Base-by-base conservation (phyloP, 2,113 vertebrate species). In the Anhinga rufa region DNA sequence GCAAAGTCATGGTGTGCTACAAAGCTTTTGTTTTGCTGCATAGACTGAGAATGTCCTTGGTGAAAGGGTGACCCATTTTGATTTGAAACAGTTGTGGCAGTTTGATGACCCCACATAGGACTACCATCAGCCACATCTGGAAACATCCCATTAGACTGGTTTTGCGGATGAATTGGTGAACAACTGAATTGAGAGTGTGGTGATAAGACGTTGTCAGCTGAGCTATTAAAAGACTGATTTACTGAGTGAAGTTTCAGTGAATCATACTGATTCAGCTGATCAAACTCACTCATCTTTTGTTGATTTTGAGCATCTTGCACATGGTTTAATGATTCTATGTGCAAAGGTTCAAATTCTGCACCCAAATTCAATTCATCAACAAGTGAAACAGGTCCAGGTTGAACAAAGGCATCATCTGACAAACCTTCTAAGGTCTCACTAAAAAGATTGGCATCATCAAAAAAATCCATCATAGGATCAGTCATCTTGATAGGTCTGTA, bases 41-140 rank as follows among this genome's bases (percentile, higher is more conserved):
- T 98, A 97, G 98, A 95, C 94, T 99, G 99, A 86, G 98, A 97
- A 97, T 98, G 98, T 87, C 99, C 98, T 98, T 98, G 99, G 90
- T 99, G 98, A 94, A 98, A 98, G 46, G 98, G 98, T 79, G 98
- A 98, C 77, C 98, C 98, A 97, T 98, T 98, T 78, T 98, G 98
- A 98, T 97, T 98, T 0, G 98, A 97, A 96, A 98, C 96, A 88
- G 89, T 96, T 51, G 98, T 96, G 83, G 98, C 91, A 81, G 98
- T 98, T 82, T 99, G 99, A 95, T 99, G 99, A 77, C 99, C 99
- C 99, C 99, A 99, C 99, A 99, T 99, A 54, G 99, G 99, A 94
- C 99, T 98, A 32, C 98, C 99, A 96, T 98, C 98, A 52, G 97
- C 97, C 94, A 98, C 98, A 93, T 98, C 99, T 94, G 99, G 99